Evolutionary conservation across 1,140 invertebrate species (phyloP), one percentile per base, ranked within the genome.

Genomic region (Agrypnia vestita): DNA sequence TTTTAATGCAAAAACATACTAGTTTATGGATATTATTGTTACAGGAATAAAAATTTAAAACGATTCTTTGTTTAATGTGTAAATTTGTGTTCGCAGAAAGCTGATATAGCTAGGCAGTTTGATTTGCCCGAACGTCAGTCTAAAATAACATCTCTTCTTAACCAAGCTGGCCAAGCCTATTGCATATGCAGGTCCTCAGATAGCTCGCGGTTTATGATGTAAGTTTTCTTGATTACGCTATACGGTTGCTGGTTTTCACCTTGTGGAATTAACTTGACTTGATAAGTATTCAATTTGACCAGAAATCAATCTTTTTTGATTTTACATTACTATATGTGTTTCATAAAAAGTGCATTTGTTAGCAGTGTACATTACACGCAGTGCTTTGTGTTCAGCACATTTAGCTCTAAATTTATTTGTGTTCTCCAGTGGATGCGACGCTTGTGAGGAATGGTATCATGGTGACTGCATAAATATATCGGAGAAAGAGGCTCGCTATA

Each of bases 401-500:
- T 3, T 35, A 6, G 1, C 25, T 35, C 6, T 35, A 35, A 35
- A 35, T 6, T 3, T 61, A 4, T 15, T 61, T 51, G 49, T 35
- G 11, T 78, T 84, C 86, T 88, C 11, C 82, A 95, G 95, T 88
- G 96, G 95, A 56, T 99, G 98, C 90, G 98, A 99, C 89, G 92
- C 95, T 44, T 99, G 98, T 89, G 97, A 99, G 88, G 97, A 99
- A 90, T 99, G 98, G 98, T 99, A 98, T 86, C 98, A 99, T 88
- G 97, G 97, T 10, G 97, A 98, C 85, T 99, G 98, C 87, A 98
- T 99, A 84, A 96, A 96, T 83, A 97, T 99, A 78, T 97, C 96
- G 10, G 95, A 98, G 86, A 93, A 95, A 83, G 96, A 98, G 86
- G 95, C 98, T 0, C 97, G 97, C 85, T 93, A 94, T 79, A 99